Percentiles rank a stretch among this genome's conserved stretches.
phyloP scores from a whole-genome alignment of 2,888 invertebrate genomes.

The Orchesellides sinensis region DNA sequence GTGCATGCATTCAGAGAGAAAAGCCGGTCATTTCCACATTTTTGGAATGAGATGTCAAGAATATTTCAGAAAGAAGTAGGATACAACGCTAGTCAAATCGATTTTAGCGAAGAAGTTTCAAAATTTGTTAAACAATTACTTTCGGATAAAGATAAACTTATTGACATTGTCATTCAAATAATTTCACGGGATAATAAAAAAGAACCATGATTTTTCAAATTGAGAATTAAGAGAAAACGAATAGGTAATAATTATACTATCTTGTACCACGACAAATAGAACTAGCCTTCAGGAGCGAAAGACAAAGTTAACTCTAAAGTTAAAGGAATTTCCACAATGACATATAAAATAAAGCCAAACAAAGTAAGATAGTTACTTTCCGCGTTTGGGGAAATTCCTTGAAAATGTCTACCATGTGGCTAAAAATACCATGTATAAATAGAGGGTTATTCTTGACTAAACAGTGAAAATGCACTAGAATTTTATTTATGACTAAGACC shows the following conservation, averaged over 20 bases:
- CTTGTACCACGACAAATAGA: background rate
- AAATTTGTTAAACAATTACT: constrained; percentile 24
- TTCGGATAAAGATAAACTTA: constrained; percentile 33
- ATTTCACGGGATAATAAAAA: constrained; percentile 39
- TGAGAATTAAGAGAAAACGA: background rate
- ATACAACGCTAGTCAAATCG: background rate
- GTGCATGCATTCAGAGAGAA: constrained; percentile 65
- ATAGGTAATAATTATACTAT: too few species aligned
- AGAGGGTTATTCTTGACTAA: too few species aligned
- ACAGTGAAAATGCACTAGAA: too few species aligned
- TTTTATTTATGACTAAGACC: too few species aligned
- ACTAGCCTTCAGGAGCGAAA: background rate
- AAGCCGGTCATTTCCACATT: constrained; percentile 44
- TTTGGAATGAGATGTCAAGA: constrained; percentile 66
- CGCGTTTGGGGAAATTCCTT: too few species aligned
- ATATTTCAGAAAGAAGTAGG: constrained; percentile 52
- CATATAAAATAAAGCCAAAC: too few species aligned
- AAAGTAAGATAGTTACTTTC: too few species aligned
- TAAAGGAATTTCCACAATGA: too few species aligned
- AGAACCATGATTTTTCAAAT: background rate
- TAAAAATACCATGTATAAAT: too few species aligned
- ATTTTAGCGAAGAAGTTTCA: constrained; percentile 4
- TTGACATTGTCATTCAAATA: constrained; percentile 32
- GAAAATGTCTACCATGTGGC: too few species aligned
- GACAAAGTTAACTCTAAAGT: too few species aligned